Evolutionary conservation across 2,888 invertebrate species (phyloP), one percentile per base, ranked within the genome.

Genomic region (Andricus curvator): DNA sequence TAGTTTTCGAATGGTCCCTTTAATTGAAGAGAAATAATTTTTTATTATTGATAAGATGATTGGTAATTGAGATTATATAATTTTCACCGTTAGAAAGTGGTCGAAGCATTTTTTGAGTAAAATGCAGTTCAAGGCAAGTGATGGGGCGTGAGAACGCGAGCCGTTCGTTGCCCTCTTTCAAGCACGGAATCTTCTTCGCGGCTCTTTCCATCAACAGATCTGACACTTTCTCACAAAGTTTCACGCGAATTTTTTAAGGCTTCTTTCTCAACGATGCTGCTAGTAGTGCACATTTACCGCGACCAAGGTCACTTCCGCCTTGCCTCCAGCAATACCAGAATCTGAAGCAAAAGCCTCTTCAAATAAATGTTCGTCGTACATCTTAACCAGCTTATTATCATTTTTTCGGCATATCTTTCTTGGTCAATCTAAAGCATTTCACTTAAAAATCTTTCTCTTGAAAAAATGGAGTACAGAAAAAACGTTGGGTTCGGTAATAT

Each of bases 181-280:
- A 76, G 83, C 67, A 67, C 78, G 85, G 85, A 84, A 86, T 87
- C 86, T 83, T 86, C 87, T 68, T 82, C 84, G 79, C 81, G 84
- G 83, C 82, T 86, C 84, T 84, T 83, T 88, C 84, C 86, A 86
- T 89, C 88, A 87, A 85, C 86, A 83, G 83, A 80, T 83, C 88
- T 87, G 90, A 90, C 90, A 89, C 89, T 89, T 88, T 89, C 90
- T 88, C 89, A 86, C 87, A 88, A 87, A 84, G 87, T 85, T 88
- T 85, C 85, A 77, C 86, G 86, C 84, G 81, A 86, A 82, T 85
- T 88, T 87, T 89, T 86, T 85, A 84, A 81, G 80, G 81, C 84
- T 83, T 80, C 80, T 82, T 84, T 84, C 84, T 84, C 86, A 85
- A 82, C 76, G 80, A 67, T 81, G 81, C 44, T 65, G 74, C 62